Evolutionary conservation across 1,140 invertebrate genomes (phyloP), one percentile per base, ranked within the genome.

Genomic region (Nasonia longicornis): DNA sequence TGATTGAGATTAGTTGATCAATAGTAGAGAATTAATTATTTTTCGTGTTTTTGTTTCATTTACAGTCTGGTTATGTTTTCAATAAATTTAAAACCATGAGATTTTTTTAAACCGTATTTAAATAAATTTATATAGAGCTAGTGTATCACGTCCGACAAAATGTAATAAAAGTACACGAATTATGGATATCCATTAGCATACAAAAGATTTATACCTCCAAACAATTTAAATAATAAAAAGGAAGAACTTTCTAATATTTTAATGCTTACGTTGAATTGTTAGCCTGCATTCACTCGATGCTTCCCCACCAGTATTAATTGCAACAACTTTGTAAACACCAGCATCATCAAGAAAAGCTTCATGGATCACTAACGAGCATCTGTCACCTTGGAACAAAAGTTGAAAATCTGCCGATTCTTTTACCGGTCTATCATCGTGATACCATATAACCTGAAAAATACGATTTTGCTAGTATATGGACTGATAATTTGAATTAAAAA

Each of bases 381-480:
- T 93, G 88, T 96, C 95, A 14, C 95, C 95, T 87, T 96, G 95
- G 87, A 96, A 96, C 0, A 96, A 90, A 12, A 96, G 87, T 85
- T 96, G 95, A 85, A 96, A 93, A 88, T 97, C 96, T 35, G 93
- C 92, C 1, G 96, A 97, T 88, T 96, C 96, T 87, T 96, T 96
- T 1, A 98, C 94, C 16, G 96, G 96, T 66, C 93, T 91, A 79
- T 94, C 94, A 85, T 97, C 94, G 85, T 97, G 96, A 84, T 96
- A 95, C 96, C 96, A 97, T 85, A 96, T 96, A 0, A 97, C 93
- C 92, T 95, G 84, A 77, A 80, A 35, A 80, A 74, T 73, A 63
- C 4, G 8, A 42, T 11, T 42, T 8, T 7, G 6, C 1, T 42
- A 42, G 4, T 10, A 2, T 42, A 11, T 42, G 10, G 10, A 42